Evolutionary conservation across 2,888 invertebrate genomes (phyloP).

Genomic region (Trachelus troglodyta): DNA sequence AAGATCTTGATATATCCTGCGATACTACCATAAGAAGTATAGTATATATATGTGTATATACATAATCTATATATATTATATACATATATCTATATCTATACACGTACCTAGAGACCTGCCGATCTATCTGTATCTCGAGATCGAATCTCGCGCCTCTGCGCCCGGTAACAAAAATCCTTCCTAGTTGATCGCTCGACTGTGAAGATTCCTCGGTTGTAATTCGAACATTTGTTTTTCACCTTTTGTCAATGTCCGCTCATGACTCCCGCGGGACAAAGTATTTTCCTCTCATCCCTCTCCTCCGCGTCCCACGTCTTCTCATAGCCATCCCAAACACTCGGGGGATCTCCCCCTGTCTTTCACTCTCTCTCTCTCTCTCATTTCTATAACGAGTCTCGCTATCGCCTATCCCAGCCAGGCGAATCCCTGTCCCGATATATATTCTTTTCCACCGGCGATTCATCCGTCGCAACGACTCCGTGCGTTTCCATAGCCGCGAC

Average conservation of each 20-base stretch:
- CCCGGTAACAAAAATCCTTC: conserved; percentile 19
- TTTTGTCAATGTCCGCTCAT: not conserved
- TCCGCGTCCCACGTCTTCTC: too few species aligned
- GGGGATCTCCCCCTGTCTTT: not conserved
- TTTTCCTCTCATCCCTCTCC: not conserved
- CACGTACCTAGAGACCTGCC: not conserved
- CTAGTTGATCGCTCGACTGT: conserved; percentile 24
- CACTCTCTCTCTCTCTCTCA: too few species aligned
- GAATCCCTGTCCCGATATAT: too few species aligned
- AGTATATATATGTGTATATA: too few species aligned
- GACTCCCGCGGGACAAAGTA: conserved; percentile 1
- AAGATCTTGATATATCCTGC: not conserved
- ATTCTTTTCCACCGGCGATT: too few species aligned
- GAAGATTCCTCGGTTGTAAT: conserved; percentile 22
- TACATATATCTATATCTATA: too few species aligned
- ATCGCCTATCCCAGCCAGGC: too few species aligned
- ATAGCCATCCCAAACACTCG: too few species aligned
- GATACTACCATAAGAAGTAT: not conserved
- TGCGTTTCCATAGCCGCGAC: too few species aligned
- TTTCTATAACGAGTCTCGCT: too few species aligned
- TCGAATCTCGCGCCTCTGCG: conserved; percentile 3
- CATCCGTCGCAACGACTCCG: too few species aligned
- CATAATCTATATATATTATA: too few species aligned
- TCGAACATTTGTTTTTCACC: conserved; percentile 10
- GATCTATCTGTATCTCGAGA: conserved; percentile 2